Base-by-base conservation (phyloP, 2,888 invertebrate genomes). In the Didymodactylos carnosus region DNA sequence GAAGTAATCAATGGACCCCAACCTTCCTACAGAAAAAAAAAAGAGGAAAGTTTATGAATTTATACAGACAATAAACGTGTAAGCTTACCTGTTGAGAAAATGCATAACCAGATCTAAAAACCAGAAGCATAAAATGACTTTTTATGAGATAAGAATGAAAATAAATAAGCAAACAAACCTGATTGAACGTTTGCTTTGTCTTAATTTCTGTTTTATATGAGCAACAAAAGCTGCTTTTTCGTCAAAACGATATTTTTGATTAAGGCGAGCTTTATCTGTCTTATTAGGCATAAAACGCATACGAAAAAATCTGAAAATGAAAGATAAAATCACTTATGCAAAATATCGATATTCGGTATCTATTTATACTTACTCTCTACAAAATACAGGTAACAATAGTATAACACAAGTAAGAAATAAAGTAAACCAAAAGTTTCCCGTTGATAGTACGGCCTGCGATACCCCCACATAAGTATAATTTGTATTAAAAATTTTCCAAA, bases 381-480 rank as follows among this genome's bases (percentile, higher is more conserved):
- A 53, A 53, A 53, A 53, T 79, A 94, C 91, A 73, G 94, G 94
- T 83, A 94, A 89, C 84, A 94, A 89, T 78, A 94, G 88, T 80
- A 94, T 88, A 80, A 89, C 89, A 85, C 86, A 83, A 40, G 86
- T 86, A 39, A 87, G 80, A 39, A 86, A 80, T 25, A 93, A 89
- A 10, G 85, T 84, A 76, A 86, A 83, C 86, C 86, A 86, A 85
- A 93, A 94, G 53, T 90, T 91, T 77, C 91, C 88, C 81, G 92
- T 92, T 78, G 89, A 88, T 87, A 94, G 81, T 46, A 83, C 79
- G 53, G 79, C 78, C 13, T 81, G 79, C 39, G 83, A 82, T 4
- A 79, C 80, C 19, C 84, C 84, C 69, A 82, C 78, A 77, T 84
- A 84, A 90, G 91, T 77, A 72, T 73, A 73, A 25, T 51, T 43